Evolutionary conservation across 2,797 vertebrate species (phyloP).

Genomic region (Pangasius macronema): DNA sequence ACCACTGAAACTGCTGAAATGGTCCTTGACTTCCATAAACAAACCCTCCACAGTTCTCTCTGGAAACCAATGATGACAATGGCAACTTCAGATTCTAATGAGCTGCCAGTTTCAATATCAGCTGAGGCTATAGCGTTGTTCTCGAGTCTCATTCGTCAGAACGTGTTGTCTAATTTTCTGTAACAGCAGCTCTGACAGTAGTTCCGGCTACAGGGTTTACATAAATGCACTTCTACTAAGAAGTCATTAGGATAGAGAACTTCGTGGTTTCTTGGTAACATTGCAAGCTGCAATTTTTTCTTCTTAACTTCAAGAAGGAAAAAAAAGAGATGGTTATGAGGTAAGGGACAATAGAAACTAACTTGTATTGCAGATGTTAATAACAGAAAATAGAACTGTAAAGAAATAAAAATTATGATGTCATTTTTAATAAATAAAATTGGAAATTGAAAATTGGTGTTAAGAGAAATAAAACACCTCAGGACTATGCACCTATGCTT

Average conservation of each 20-base stretch:
- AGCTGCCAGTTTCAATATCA: background rate
- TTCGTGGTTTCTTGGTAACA: background rate
- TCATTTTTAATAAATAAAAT: background rate
- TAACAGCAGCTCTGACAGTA: background rate
- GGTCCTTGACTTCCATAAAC: background rate
- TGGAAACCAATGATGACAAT: background rate
- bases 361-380: background rate
- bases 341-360: background rate
- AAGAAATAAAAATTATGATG: background rate
- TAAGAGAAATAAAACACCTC: background rate
- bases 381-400: background rate
- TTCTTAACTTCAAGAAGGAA: background rate
- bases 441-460: background rate
- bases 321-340: background rate
- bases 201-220: background rate
- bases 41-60: background rate
- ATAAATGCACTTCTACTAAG: background rate
- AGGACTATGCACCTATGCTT: background rate
- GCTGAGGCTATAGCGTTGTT: too few relatives aligned
- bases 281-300: background rate
- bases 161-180: background rate
- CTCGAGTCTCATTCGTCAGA: background rate
- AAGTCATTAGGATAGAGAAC: background rate
- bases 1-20: background rate
- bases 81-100: background rate